Conservation (phyloP, 2,113 vertebrate species). For the Corydoras sp. region DNA sequence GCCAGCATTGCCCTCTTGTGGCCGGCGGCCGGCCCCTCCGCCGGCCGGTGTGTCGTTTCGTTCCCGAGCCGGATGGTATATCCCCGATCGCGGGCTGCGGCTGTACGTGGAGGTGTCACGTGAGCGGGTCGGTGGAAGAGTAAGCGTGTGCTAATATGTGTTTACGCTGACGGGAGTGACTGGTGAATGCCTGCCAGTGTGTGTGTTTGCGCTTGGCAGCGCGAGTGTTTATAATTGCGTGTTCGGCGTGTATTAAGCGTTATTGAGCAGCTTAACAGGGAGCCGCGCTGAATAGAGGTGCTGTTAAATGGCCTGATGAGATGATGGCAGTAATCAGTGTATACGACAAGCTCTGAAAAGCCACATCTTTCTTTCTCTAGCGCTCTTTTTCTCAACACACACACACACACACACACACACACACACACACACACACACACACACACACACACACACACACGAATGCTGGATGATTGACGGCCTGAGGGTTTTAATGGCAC, state of each 20-base stretch:
- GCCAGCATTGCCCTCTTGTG: no score
- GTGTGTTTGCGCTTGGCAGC: conserved; percentile 19
- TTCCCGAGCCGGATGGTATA: no score
- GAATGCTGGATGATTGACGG: conserved; percentile 73
- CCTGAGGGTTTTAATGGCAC: conserved; percentile 78
- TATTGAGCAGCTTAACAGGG: conserved; percentile 41
- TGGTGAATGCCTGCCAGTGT: conserved; percentile 21
- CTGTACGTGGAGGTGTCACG: no score
- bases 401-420: conserved; percentile 25
- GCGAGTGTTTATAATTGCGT: conserved; percentile 32
- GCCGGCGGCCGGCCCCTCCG: no score
- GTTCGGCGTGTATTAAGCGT: conserved; percentile 27
- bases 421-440: conserved; percentile 15
- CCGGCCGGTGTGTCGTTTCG: no score
- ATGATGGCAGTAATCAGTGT: conserved; percentile 52
- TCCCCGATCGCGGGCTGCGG: no score
- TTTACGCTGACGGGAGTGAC: conserved; percentile 22
- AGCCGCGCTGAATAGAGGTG: conserved; percentile 36
- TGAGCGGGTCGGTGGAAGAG: no score
- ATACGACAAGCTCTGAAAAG: conserved; percentile 61
- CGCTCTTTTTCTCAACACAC: conserved; percentile 10
- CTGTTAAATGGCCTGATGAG: conserved; percentile 45
- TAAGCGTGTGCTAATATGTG: conserved; percentile 25
- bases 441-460: conserved; percentile 34
- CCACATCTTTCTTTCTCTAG: conserved; percentile 42